Conservation (phyloP, 1,140 invertebrate genomes). For the Scaptomyza graminum region DNA sequence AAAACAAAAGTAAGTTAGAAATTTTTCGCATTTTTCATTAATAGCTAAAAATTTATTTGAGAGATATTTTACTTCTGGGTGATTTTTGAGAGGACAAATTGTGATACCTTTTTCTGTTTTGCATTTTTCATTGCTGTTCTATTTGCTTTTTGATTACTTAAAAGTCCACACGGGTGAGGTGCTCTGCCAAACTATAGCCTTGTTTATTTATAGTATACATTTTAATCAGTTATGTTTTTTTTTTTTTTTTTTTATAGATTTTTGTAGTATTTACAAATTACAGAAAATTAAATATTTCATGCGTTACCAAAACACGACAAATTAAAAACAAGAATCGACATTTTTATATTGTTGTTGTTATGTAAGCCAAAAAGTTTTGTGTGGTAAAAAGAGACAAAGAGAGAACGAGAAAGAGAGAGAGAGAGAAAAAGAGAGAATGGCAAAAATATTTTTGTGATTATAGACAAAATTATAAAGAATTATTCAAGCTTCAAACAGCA, state of each 20-base stretch:
- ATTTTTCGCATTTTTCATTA: neutral
- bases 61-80: constrained; percentile 2
- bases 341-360: no score
- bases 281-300: constrained; percentile 40
- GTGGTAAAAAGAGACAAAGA: constrained; percentile 17
- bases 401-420: constrained; percentile 32
- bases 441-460: constrained; percentile 47
- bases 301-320: constrained; percentile 47
- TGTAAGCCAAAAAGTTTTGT: constrained; percentile 19
- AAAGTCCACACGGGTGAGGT: constrained; percentile 80
- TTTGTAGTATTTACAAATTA: constrained; percentile 44
- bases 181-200: constrained; percentile 81
- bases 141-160: constrained; percentile 58
- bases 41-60: neutral
- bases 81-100: constrained; percentile 35
- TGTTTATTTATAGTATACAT: constrained; percentile 43
- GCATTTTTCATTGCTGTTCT: constrained; percentile 20
- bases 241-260: constrained; percentile 34
- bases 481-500: constrained; percentile 47
- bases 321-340: neutral
- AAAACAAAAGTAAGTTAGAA: neutral
- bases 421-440: constrained; percentile 46
- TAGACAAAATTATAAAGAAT: constrained; percentile 34
- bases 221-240: constrained; percentile 45
- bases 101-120: constrained; percentile 66